Conservation (phyloP, 2,888 invertebrate genomes). For the Caenorhabditis doughertyi region DNA sequence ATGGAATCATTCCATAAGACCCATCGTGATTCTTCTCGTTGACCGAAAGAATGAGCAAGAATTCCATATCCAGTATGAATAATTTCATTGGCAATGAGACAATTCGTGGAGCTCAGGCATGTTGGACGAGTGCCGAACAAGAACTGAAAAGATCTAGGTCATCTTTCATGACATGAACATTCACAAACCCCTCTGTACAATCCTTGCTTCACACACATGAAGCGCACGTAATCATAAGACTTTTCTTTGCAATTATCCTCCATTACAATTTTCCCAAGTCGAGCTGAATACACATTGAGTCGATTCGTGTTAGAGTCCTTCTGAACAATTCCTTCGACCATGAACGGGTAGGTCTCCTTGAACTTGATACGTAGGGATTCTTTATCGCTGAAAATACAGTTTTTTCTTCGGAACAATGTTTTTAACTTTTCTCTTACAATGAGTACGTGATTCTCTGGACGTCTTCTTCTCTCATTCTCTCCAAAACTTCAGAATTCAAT, state of each 20-base stretch:
- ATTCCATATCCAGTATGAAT: constrained; percentile 1
- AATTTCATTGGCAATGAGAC: background rate
- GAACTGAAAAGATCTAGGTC: constrained; percentile 11
- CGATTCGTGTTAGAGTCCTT: background rate
- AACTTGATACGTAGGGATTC: constrained; percentile 15
- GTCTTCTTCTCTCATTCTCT: background rate
- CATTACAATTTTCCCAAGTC: constrained; percentile 13
- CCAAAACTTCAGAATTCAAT: background rate
- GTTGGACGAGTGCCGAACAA: background rate
- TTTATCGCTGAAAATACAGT: constrained; percentile 9
- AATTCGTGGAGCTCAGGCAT: constrained; percentile 9
- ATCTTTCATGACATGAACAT: background rate
- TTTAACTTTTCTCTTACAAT: no score
- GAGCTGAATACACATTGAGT: background rate
- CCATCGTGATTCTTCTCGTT: background rate
- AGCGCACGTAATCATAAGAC: constrained; percentile 28
- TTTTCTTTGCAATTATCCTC: background rate
- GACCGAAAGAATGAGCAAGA: background rate
- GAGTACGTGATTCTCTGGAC: background rate
- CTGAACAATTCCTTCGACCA: constrained; percentile 24
- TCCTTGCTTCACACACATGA: background rate
- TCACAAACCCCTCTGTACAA: constrained; percentile 2
- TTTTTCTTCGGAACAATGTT: background rate
- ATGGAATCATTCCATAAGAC: constrained; percentile 18
- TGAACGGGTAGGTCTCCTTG: constrained; percentile 12